A percentile compares a stretch with the other conserved stretches of the same genome.
Evolutionary conservation across 2,797 vertebrate species (phyloP).

Genomic region (Hippoglossus hippoglossus): DNA sequence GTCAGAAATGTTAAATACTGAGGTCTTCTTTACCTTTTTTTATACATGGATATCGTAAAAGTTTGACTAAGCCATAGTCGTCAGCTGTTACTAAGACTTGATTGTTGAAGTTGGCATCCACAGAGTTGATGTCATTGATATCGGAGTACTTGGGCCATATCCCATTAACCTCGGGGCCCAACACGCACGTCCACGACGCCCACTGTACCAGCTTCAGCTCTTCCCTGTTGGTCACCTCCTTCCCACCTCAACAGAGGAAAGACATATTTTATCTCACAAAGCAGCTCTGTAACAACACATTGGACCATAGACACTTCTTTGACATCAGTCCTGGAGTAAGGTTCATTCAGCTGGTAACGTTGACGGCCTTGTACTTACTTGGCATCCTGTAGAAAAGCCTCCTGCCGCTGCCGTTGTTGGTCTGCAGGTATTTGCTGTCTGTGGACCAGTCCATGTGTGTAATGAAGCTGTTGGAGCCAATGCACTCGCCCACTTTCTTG

Average conservation of each 20-base stretch:
- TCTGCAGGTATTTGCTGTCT: slow-evolving; percentile 96
- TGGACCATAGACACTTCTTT: not conserved
- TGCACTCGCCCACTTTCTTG: slow-evolving; percentile 97
- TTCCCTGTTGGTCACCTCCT: slow-evolving; percentile 94
- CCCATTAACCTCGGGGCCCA: slow-evolving; percentile 96
- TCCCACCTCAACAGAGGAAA: slow-evolving; percentile 89
- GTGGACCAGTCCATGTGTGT: slow-evolving; percentile 99
- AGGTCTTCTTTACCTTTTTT: slow-evolving; percentile 89
- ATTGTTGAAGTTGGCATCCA: slow-evolving; percentile 95
- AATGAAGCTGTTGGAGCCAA: slow-evolving; percentile 94
- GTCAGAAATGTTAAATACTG: not conserved
- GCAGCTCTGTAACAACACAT: slow-evolving; percentile 5
- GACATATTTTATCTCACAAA: slow-evolving; percentile 54
- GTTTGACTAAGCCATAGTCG: slow-evolving; percentile 96
- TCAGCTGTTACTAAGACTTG: slow-evolving; percentile 98
- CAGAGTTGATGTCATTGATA: slow-evolving; percentile 96
- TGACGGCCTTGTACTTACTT: slow-evolving; percentile 80
- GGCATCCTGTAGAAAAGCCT: slow-evolving; percentile 98
- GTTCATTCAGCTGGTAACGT: not conserved
- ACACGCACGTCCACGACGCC: slow-evolving; percentile 97
- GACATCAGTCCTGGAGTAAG: not conserved
- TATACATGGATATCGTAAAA: slow-evolving; percentile 95
- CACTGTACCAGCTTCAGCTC: slow-evolving; percentile 95
- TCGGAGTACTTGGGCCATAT: slow-evolving; percentile 99
- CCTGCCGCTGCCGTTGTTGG: slow-evolving; percentile 94